phyloP scores from a whole-genome alignment of 2,113 vertebrate genomes.

The Spizaetus ornatus region DNA sequence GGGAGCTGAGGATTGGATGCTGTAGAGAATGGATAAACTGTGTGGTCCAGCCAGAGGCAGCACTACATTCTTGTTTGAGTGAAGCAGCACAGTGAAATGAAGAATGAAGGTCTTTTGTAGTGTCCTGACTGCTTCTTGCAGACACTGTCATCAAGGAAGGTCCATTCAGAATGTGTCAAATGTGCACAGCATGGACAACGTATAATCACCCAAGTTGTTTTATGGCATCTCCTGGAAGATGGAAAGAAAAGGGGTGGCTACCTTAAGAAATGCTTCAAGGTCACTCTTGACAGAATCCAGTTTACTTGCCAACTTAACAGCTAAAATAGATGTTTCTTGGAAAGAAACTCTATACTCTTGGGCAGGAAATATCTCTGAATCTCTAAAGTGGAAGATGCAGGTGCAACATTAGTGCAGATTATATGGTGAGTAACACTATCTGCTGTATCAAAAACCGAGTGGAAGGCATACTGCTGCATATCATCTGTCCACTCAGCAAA shows the following conservation, averaged over 20 bases:
- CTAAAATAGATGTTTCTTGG: neutral
- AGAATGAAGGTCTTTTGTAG: neutral
- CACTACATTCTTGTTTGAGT: neutral
- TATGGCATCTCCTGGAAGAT: neutral
- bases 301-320: neutral
- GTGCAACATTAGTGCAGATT: neutral
- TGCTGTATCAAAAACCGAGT: neutral
- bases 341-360: neutral
- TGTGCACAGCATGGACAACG: neutral
- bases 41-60: neutral
- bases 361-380: neutral
- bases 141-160: neutral
- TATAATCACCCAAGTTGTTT: neutral
- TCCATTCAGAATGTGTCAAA: neutral
- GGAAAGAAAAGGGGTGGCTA: neutral
- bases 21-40: neutral
- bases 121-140: neutral
- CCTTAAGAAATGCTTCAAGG: neutral
- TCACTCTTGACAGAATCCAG: neutral
- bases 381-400: neutral
- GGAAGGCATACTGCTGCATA: neutral
- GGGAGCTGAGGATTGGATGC: neutral
- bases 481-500: neutral
- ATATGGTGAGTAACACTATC: neutral
- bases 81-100: neutral